phyloP scores from a whole-genome alignment of 2,113 vertebrate species.

The Alethe castanea region DNA sequence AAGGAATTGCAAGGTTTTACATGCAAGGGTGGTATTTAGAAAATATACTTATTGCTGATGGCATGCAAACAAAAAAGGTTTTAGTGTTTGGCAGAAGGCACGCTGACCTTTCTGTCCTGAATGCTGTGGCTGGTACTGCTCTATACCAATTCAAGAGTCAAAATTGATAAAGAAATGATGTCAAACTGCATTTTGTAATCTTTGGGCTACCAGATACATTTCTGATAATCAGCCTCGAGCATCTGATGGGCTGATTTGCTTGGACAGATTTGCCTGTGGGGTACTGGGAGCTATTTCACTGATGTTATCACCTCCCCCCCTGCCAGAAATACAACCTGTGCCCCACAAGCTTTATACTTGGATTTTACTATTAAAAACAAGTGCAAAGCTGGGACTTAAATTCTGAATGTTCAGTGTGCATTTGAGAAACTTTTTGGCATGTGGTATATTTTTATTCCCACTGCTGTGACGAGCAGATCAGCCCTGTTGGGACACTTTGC shows the following conservation, averaged over 20 bases:
- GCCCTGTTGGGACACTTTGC: not conserved
- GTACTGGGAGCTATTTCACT: not conserved
- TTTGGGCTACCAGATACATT: not conserved
- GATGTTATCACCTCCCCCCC: not conserved
- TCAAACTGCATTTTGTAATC: not conserved
- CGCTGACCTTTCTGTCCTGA: not conserved
- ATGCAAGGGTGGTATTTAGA: not conserved
- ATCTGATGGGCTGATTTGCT: not conserved
- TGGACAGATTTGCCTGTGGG: not conserved
- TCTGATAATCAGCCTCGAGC: not conserved
- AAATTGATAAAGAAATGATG: not conserved
- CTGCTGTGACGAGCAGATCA: not conserved
- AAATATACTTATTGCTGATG: not conserved
- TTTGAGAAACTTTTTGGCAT: not conserved
- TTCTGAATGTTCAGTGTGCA: not conserved
- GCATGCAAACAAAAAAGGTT: not conserved
- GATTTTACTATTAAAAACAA: not conserved
- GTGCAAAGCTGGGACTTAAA: not conserved
- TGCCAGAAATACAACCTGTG: not conserved
- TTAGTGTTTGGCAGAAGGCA: not conserved
- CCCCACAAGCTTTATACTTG: not conserved
- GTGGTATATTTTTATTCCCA: not conserved
- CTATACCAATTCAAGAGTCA: not conserved
- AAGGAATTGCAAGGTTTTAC: not conserved
- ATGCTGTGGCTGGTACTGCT: not conserved